Percentiles rank a stretch among this genome's conserved stretches.
Conservation (phyloP, 2,113 vertebrate species). For the Grantiella picta region DNA sequence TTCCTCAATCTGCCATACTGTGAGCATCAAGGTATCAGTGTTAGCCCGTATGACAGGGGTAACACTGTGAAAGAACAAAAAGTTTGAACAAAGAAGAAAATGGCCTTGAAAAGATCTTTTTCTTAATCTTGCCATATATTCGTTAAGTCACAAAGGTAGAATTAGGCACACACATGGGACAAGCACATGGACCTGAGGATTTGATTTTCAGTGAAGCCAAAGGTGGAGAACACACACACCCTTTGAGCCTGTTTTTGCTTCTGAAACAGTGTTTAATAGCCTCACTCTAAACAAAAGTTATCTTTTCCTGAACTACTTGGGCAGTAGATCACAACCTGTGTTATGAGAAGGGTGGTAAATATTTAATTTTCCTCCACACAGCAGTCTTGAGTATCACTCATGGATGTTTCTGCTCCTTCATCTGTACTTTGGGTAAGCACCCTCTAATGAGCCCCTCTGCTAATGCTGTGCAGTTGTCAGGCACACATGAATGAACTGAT, state of each 20-base stretch:
- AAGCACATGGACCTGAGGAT: not conserved
- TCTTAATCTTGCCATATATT: not conserved
- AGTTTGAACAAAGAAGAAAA: not conserved
- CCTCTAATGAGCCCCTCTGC: not conserved
- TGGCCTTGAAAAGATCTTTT: not conserved
- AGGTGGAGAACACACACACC: not conserved
- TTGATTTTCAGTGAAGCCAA: not conserved
- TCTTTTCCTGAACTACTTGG: not conserved
- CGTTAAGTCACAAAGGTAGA: accelerated
- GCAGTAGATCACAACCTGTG: not conserved
- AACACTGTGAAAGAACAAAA: not conserved
- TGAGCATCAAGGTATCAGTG: not conserved
- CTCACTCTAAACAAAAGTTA: not conserved
- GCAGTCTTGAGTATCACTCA: not conserved
- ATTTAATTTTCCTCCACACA: not conserved
- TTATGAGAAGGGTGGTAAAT: not conserved
- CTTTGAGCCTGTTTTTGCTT: not conserved
- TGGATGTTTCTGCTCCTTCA: not conserved
- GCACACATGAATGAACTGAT: not conserved
- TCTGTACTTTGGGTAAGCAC: not conserved
- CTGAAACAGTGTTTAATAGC: not conserved
- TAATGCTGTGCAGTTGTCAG: not conserved
- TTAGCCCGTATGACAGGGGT: accelerated
- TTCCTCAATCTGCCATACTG: not conserved
- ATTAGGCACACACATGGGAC: not conserved